Conservation (phyloP, 2,888 invertebrate genomes). For the Aphelenchoides bicaudatus region DNA sequence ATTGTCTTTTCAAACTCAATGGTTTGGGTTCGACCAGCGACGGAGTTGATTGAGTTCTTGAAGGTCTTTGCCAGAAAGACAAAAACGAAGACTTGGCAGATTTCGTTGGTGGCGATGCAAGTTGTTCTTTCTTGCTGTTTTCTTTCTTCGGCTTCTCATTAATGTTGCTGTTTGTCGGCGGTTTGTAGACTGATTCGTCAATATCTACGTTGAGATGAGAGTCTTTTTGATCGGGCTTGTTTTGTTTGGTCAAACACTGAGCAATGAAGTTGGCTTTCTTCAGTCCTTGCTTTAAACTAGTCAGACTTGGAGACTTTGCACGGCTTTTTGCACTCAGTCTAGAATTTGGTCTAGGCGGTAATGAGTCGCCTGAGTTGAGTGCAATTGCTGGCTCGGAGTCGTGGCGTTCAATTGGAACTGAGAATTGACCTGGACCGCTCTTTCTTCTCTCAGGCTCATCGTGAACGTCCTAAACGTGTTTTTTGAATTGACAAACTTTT, state of each 20-base stretch:
- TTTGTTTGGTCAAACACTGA: neutral
- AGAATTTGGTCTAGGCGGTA: no score
- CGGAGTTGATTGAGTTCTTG: neutral
- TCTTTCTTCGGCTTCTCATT: no score
- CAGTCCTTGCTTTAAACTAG: neutral
- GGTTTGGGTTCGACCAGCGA: neutral
- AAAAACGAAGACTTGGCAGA: neutral
- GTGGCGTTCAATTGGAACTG: no score
- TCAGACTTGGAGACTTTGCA: constrained; percentile 8
- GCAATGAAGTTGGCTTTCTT: constrained; percentile 4
- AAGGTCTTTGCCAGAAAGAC: neutral
- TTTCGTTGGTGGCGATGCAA: neutral
- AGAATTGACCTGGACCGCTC: no score
- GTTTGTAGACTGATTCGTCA: no score
- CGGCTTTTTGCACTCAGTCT: neutral
- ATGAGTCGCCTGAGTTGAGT: constrained; percentile 3
- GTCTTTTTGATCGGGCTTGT: neutral
- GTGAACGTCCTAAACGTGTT: no score
- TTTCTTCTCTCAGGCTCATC: no score
- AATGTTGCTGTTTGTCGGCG: no score
- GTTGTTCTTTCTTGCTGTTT: no score
- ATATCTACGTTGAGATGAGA: no score
- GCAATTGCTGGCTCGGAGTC: constrained; percentile 1
- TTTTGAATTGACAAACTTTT: no score
- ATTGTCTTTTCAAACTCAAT: neutral